Base-by-base conservation (phyloP, 2,113 vertebrate species). In the Balaenoptera acutorostrata region DNA sequence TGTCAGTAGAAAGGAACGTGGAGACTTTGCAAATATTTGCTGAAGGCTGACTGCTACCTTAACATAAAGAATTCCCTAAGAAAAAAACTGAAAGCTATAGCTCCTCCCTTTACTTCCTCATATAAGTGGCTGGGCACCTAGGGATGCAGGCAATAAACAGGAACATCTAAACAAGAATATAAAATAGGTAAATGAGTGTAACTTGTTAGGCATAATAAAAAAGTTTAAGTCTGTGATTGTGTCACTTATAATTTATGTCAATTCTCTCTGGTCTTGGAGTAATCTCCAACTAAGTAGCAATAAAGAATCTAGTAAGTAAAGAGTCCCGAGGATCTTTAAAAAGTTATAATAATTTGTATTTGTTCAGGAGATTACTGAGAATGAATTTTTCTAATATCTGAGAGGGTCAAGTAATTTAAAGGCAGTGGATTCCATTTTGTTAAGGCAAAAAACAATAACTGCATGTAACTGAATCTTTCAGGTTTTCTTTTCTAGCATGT, bases 381-480 rank as follows among this genome's bases (percentile, higher is more conserved):
- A 89, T 13, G 17, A 31, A 63, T 46, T 96, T 63, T 89, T 89
- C 55, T 93, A 55, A 88, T 61, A 90, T 83, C 68, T 66, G 77
- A 69, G 29, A 49, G 31, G 3, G 9, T 39, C 10, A 78, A 83
- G 69, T 72, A 55, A 89, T 52, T 71, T 39, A 94, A 84, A 78
- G 77, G 57, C 31, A 74, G 33, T 49, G 23, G 41, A 77, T 44
- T 83, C 36, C 68, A 61, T 44, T 92, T 41, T 80, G 59, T 68
- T 71, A 63, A 78, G 52, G 63, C 20, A 78, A 97, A 96, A 93
- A 86, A 89, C 36, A 96, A 12, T 17, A 87, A 44, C 4, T 90
- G 55, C 6, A 69, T 55, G 3, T 82, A 61, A 94, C 6, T 46
- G 46, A 90, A 57, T 31, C 49, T n/a, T 49, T 85, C 46, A 61